Evolutionary conservation across 2,113 vertebrate genomes (phyloP).

Genomic region (Copsychus sechellarum): DNA sequence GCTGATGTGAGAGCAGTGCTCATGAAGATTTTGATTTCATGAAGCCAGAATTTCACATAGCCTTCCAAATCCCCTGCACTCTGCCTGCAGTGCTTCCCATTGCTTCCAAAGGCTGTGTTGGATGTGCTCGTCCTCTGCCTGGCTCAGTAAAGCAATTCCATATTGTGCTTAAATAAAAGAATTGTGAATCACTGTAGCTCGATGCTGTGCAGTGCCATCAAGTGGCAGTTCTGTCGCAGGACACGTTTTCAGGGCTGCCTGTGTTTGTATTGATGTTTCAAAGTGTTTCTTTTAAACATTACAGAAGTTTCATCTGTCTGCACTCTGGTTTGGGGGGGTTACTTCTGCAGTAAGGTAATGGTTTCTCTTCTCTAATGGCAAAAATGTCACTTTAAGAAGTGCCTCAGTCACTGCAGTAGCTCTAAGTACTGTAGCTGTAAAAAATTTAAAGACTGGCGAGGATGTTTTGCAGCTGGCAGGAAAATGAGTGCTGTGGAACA

Average conservation of each 20-base stretch:
- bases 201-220: constrained; percentile 42
- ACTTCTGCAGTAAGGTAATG: background rate
- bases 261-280: background rate
- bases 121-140: rapidly evolving
- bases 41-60: background rate
- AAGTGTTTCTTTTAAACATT: background rate
- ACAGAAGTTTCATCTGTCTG: background rate
- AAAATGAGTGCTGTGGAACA: background rate
- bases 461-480: constrained; percentile 20
- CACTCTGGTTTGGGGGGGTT: background rate
- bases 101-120: background rate
- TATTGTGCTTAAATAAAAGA: background rate
- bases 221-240: background rate
- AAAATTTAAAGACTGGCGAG: background rate
- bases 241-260: background rate
- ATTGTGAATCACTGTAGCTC: background rate
- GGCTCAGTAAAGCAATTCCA: background rate
- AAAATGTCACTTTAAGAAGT: background rate
- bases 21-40: background rate
- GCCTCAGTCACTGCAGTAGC: background rate
- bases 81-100: background rate
- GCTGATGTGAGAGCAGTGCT: background rate
- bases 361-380: background rate
- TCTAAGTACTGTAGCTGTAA: constrained; percentile 7
- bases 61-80: background rate